Percentiles rank a stretch among this genome's conserved stretches.
Evolutionary conservation across 2,113 vertebrate genomes (phyloP).

Genomic region (Trochalopteron elliotii): DNA sequence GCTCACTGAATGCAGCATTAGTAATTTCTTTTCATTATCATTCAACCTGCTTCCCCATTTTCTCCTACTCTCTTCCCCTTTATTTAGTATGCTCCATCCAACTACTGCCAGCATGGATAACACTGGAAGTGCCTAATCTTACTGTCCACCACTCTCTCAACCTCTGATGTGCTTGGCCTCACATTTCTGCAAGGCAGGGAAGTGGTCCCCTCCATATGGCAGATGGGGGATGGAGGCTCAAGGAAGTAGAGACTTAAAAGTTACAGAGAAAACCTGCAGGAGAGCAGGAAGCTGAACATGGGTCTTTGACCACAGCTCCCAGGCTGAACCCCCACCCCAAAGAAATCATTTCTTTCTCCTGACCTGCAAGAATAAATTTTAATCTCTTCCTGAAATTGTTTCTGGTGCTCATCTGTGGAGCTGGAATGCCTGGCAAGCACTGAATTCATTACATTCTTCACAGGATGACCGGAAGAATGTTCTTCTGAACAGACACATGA

Average conservation of each 20-base stretch:
- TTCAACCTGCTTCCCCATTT: not conserved
- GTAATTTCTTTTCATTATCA: slow-evolving; percentile 33
- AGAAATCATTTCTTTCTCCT: not conserved
- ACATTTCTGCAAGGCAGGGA: not conserved
- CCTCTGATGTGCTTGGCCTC: not conserved
- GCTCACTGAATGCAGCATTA: slow-evolving; percentile 22
- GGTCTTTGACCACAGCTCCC: not conserved
- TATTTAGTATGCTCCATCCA: not conserved
- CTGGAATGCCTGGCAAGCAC: not conserved
- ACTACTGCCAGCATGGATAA: slow-evolving; percentile 12
- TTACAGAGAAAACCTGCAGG: not conserved
- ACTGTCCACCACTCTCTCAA: not conserved
- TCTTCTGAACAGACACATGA: not conserved
- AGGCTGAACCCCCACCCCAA: not conserved
- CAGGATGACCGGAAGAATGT: not conserved
- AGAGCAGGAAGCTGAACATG: not conserved
- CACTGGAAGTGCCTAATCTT: not conserved
- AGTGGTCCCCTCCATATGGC: not conserved
- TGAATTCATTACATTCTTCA: not conserved
- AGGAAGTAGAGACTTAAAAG: not conserved
- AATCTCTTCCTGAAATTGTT: slow-evolving; percentile 29
- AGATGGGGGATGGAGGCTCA: not conserved
- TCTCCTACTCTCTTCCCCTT: slow-evolving; percentile 26
- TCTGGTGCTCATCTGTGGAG: slow-evolving; percentile 16
- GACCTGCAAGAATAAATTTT: not conserved